A percentile compares a stretch with the other conserved stretches of the same genome.
Evolutionary conservation across 2,888 invertebrate genomes (phyloP).

Genomic region (Gymnocheta viridis): DNA sequence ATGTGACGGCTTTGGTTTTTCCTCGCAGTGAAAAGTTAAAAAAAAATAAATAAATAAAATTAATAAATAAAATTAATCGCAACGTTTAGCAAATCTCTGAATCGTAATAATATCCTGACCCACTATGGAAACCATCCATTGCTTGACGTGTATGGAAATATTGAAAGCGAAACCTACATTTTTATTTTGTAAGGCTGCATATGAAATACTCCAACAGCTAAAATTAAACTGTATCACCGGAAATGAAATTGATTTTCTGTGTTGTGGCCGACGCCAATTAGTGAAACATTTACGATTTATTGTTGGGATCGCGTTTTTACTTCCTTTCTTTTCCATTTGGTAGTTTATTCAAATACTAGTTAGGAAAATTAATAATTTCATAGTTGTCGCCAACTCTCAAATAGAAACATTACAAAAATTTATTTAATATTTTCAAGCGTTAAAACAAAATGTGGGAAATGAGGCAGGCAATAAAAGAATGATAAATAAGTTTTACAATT

Average conservation of each 20-base stretch:
- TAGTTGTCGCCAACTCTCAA: neutral
- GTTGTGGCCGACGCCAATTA: neutral
- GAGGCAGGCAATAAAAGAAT: neutral
- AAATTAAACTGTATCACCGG: slow-evolving; percentile 37
- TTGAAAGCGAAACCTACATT: slow-evolving; percentile 20
- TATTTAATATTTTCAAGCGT: neutral
- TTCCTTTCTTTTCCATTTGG: neutral
- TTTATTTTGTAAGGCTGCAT: neutral
- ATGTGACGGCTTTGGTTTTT: slow-evolving; percentile 20
- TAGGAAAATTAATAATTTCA: neutral
- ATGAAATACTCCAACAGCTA: neutral
- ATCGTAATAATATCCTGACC: slow-evolving; percentile 50
- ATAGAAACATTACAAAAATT: neutral
- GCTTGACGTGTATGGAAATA: neutral
- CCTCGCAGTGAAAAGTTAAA: neutral
- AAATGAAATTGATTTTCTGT: slow-evolving; percentile 23
- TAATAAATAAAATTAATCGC: too few species aligned
- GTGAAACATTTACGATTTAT: slow-evolving; percentile 8
- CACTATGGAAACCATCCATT: slow-evolving; percentile 28
- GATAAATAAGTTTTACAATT: neutral
- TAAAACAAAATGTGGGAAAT: neutral
- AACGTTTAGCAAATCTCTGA: neutral
- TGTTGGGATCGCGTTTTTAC: neutral
- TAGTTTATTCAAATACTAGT: neutral
- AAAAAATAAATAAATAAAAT: too few species aligned